Base-by-base conservation (phyloP, 2,113 vertebrate species). In the Pantherophis guttatus region DNA sequence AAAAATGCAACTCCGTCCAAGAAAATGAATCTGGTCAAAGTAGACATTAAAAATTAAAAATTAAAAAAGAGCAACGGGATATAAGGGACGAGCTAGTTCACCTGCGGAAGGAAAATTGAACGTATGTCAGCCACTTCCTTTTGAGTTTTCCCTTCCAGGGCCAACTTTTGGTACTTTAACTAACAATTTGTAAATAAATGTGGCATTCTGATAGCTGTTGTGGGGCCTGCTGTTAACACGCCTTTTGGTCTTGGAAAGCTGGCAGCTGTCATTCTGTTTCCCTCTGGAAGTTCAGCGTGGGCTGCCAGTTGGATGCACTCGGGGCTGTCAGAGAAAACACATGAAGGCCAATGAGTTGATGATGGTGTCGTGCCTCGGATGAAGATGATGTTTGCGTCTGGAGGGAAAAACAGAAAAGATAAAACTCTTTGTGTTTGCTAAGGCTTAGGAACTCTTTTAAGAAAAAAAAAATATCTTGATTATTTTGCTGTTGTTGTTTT, bases 151-250 rank as follows among this genome's bases (percentile, higher is more conserved):
- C 94, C 96, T 97, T 85, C 8, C 57, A 0, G 96, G 2, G 62
- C 97, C 97, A 97, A 98, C 97, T 97, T 97, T 97, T 97, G 97
- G 96, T 97, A 96, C 97, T 98, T 97, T 97, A 97, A 97, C 97
- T 96, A 96, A 97, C 96, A 93, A 97, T 97, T 97, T 97, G 97
- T 98, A 97, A 98, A 97, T 97, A 98, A 97, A 96, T 94, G 97
- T 97, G 97, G 97, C 96, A 92, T 95, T 97, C 96, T 95, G 97
- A 98, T 97, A 98, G 97, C 97, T 98, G 98, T 97, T 97, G 97
- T 94, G 1, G 0, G 0, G 96, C 97, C 97, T 96, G 96, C 95
- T 96, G 93, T 93, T 97, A 98, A 96, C 95, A 96, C 95, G 97
- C 90, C 96, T 95, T 95, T 98, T 98, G 98, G 97, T 98, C 97